Base-by-base conservation (phyloP, 2,113 vertebrate genomes). In the Oostethus manadensis region DNA sequence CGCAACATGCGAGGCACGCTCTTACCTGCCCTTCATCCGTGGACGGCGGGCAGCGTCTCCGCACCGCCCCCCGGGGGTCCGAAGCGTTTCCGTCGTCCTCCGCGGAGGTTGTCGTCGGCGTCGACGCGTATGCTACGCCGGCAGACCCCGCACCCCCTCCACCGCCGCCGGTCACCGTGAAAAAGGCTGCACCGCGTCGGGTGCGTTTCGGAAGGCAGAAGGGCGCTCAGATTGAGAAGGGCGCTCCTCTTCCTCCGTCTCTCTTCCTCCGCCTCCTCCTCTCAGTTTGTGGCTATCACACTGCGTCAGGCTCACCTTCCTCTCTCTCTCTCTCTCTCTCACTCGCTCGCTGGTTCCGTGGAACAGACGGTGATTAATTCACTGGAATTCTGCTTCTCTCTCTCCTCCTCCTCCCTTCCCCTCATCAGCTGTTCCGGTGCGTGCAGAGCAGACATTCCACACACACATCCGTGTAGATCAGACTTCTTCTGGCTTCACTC, bases 281-380 rank as follows among this genome's bases (percentile, higher is more conserved):
- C 77, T 83, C 79, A 61, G 78, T 68, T 75, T 77, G 72, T 80
- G 81, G 70, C 68, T 74, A 77, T 80, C 76, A 84, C 80, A 87
- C 86, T 87, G 86, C 86, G 84, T 87, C 86, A 86, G 86, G 77
- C 77, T 68, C 51, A 29, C 65, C 68, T 57, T 29, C 63, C 62
- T 62, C 63, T 26, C 55, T 18, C 71, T 64, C 58, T 23, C 67
- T 33, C 59, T 3, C 51, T 26, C 58, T 51, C 49, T 29, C 56
- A 23, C 68, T 66, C 44, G 56, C 60, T 48, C 60, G 38, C 58
- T 11, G 38, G 15, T 70, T 49, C 64, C 56, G 59, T 38, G 45
- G 70, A 75, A 71, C 78, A 84, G 74, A 80, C 77, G 77, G 66
- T 77, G 80, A 80, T 83, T 80, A 80, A 83, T 83, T 80, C 69